Conservation (phyloP, 2,113 vertebrate genomes). For the Mixornis gularis region DNA sequence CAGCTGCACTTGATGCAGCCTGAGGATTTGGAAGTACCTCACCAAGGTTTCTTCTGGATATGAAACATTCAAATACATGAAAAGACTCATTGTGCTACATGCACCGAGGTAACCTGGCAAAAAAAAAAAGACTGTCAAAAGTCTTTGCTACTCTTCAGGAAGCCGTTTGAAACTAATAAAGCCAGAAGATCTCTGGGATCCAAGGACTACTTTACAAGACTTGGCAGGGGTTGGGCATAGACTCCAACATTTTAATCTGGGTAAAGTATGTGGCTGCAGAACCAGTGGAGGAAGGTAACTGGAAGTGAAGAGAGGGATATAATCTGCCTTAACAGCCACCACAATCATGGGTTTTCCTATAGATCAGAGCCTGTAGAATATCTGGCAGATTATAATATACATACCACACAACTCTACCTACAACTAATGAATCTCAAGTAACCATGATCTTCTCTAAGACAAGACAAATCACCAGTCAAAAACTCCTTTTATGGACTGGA, state of each 20-base stretch:
- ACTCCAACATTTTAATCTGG: slow-evolving; percentile 1
- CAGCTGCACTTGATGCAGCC: background rate
- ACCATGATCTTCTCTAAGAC: slow-evolving; percentile 8
- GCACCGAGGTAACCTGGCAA: background rate
- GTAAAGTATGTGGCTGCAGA: background rate
- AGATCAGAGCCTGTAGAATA: background rate
- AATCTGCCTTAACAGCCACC: background rate
- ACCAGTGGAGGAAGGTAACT: background rate
- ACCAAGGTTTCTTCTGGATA: background rate
- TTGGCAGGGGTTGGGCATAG: background rate
- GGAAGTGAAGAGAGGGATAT: background rate
- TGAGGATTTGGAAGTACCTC: background rate
- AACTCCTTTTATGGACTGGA: background rate
- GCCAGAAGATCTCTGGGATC: background rate
- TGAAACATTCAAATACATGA: background rate
- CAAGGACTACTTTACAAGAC: slow-evolving; percentile 8
- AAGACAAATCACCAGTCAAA: slow-evolving; percentile 7
- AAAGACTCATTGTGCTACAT: background rate
- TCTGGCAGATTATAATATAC: background rate
- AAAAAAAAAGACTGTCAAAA: background rate
- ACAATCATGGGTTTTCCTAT: background rate
- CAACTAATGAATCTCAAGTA: background rate
- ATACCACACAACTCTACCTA: background rate
- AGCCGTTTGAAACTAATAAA: background rate
- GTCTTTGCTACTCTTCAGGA: background rate